These are phyloP conservation scores for Platalea minor DNA, from an alignment of 2,797 vertebrate genomes.

Conservation along the genomic window DNA sequence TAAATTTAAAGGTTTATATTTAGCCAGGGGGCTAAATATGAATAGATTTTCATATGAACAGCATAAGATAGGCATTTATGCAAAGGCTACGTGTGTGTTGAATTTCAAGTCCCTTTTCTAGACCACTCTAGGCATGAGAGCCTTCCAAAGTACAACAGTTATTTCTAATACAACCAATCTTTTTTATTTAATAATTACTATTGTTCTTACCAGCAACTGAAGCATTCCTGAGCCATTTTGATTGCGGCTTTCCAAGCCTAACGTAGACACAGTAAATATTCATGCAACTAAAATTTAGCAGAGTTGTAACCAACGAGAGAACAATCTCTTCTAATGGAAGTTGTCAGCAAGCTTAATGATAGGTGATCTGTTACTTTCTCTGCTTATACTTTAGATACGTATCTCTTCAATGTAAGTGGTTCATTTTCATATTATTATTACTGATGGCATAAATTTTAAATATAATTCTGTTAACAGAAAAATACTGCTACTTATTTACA, in stretches of 20 bases:
- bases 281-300: not conserved
- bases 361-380: not conserved
- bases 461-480: not conserved
- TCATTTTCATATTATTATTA: not conserved
- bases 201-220: not conserved
- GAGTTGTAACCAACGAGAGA: not conserved
- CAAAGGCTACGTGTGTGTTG: not conserved
- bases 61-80: not conserved
- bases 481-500: not conserved
- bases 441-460: not conserved
- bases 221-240: not conserved
- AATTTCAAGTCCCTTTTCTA: not conserved
- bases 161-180: not conserved
- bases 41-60: not conserved
- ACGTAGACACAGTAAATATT: not conserved
- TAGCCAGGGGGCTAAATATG: not conserved
- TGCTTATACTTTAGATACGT: not conserved
- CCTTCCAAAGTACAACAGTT: not conserved
- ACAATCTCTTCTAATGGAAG: not conserved
- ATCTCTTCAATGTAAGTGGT: not conserved
- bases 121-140: not conserved
- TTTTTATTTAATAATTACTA: slow-evolving; percentile 1
- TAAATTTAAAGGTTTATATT: slow-evolving; percentile 31
- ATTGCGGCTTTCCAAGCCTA: not conserved
- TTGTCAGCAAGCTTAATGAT: not conserved